Conservation (phyloP, 1,140 invertebrate species). For the Fopius arisanus region DNA sequence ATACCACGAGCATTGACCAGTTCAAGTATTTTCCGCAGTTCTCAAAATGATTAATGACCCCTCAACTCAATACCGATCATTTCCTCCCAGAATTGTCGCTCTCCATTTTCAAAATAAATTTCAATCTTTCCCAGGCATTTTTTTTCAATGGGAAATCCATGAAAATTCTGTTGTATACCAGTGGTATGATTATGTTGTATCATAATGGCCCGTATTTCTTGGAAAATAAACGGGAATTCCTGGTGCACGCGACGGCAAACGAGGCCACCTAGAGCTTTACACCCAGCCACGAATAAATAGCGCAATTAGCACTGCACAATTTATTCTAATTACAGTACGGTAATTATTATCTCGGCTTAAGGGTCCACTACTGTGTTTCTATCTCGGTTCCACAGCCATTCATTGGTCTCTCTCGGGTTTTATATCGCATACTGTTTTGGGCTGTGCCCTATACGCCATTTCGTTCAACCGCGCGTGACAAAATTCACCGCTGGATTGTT, state of each 20-base stretch:
- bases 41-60: no score
- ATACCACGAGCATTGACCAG: constrained; percentile 18
- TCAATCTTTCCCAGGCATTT: constrained; percentile 26
- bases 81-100: no score
- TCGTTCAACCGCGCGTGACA: constrained; percentile 45
- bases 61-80: no score
- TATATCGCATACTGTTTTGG: constrained; percentile 19
- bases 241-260: constrained; percentile 10
- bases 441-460: constrained; percentile 36
- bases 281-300: constrained; percentile 47
- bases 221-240: constrained; percentile 1
- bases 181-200: background rate
- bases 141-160: background rate
- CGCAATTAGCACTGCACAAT: constrained; percentile 50
- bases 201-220: constrained; percentile 3
- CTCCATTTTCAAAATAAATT: constrained; percentile 53
- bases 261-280: constrained; percentile 31
- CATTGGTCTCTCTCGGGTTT: constrained; percentile 18
- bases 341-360: constrained; percentile 55
- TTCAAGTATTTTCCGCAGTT: no score
- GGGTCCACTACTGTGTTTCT: constrained; percentile 12
- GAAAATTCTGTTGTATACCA: background rate
- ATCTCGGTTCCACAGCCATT: constrained; percentile 11
- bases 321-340: constrained; percentile 52
- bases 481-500: constrained; percentile 53